These are phyloP conservation scores for Noctua janthe DNA, from an alignment of 2,888 invertebrate species.

Conservation along the genomic window DNA sequence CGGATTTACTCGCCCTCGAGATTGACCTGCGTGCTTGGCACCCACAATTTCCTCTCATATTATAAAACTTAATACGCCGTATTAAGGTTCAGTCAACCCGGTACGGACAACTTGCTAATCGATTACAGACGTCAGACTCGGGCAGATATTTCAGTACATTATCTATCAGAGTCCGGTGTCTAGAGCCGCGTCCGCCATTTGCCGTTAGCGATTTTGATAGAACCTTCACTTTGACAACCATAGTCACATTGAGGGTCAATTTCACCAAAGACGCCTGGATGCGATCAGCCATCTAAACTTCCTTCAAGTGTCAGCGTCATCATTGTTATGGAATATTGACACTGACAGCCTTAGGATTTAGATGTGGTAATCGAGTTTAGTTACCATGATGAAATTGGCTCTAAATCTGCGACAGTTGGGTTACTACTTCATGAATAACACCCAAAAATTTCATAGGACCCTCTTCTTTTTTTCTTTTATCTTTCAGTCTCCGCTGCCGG, in stretches of 20 bases:
- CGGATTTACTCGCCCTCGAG: not conserved
- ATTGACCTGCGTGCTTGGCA: not conserved
- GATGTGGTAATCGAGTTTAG: not conserved
- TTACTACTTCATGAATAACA: not conserved
- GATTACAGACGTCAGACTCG: not conserved
- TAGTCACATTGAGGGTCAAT: not conserved
- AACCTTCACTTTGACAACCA: not conserved
- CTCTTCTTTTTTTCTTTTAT: conserved; percentile 1
- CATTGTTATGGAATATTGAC: not conserved
- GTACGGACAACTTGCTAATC: not conserved
- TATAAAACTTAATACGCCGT: not conserved
- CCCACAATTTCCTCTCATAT: not conserved
- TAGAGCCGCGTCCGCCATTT: not conserved
- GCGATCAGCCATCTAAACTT: not conserved
- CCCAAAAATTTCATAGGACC: conserved; percentile 1
- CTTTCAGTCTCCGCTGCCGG: conserved; percentile 66
- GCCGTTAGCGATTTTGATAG: not conserved
- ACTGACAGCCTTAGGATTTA: not conserved
- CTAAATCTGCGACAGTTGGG: not conserved
- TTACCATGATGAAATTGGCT: not conserved
- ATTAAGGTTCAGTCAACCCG: not conserved
- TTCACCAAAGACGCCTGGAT: not conserved
- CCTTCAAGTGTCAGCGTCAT: not conserved
- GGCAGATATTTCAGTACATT: not conserved
- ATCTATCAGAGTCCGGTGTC: not conserved